Conservation (phyloP, 2,888 invertebrate genomes). For the Ctena decussata region DNA sequence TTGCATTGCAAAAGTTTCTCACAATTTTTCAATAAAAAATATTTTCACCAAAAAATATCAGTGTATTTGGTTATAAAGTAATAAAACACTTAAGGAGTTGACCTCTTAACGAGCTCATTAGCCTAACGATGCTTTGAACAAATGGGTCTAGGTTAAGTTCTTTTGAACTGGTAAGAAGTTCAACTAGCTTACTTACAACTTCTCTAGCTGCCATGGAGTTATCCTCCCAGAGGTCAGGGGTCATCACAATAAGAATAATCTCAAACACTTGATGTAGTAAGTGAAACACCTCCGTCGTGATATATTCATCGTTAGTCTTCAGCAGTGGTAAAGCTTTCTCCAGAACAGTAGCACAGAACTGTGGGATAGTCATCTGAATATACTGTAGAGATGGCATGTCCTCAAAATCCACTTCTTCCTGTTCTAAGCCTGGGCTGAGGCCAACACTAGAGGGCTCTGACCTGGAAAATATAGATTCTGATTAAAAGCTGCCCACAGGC, state of each 20-base stretch:
- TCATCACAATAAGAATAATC: conserved; percentile 71
- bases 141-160: no score
- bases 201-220: conserved; percentile 80
- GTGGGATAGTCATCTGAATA: conserved; percentile 83
- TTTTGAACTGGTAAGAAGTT: no score
- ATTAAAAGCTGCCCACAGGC: no score
- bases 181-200: conserved; percentile 80
- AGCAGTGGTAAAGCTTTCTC: conserved; percentile 79
- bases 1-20: no score
- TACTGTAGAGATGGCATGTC: conserved; percentile 81
- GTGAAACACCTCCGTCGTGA: conserved; percentile 71
- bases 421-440: conserved; percentile 62
- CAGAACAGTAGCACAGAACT: conserved; percentile 81
- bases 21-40: no score
- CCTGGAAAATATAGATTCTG: conserved; percentile 55
- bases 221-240: conserved; percentile 79
- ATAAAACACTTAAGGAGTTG: no score
- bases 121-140: no score
- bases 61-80: no score
- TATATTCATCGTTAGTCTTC: conserved; percentile 70
- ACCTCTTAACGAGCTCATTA: no score
- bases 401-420: conserved; percentile 80
- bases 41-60: no score
- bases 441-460: conserved; percentile 65
- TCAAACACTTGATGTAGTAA: conserved; percentile 75